Conservation (phyloP, 2,888 invertebrate genomes). For the Nasonovia ribisnigri region DNA sequence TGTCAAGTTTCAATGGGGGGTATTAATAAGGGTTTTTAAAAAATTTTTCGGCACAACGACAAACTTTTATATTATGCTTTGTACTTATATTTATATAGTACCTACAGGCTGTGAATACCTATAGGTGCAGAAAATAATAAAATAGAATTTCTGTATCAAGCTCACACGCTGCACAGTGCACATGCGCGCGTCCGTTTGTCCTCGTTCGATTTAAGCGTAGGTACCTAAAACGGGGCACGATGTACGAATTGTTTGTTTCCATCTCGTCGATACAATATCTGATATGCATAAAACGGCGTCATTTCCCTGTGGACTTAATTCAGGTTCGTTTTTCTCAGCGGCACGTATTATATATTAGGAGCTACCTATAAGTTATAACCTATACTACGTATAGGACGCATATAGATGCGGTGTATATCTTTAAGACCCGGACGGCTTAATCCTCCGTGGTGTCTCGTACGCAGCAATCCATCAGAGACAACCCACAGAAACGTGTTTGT, state of each 20-base stretch:
- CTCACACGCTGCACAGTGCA: neutral
- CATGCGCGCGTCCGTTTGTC: neutral
- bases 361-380: neutral
- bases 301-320: conserved; percentile 1
- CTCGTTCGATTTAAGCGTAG: neutral
- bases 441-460: neutral
- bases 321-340: neutral
- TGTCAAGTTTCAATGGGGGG: no score
- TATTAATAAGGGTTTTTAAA: no score
- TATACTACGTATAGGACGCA: neutral
- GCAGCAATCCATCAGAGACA: neutral
- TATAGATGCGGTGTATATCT: neutral
- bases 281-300: neutral
- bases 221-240: neutral
- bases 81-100: neutral
- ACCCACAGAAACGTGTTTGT: neutral
- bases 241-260: neutral
- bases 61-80: neutral
- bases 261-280: neutral
- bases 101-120: neutral
- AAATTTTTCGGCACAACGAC: no score
- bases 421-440: neutral
- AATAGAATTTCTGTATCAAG: neutral
- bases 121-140: neutral
- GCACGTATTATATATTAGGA: neutral